Evolutionary conservation across 2,888 invertebrate species (phyloP), one percentile per base, ranked within the genome.

Genomic region (Cryptocephalus moraei): DNA sequence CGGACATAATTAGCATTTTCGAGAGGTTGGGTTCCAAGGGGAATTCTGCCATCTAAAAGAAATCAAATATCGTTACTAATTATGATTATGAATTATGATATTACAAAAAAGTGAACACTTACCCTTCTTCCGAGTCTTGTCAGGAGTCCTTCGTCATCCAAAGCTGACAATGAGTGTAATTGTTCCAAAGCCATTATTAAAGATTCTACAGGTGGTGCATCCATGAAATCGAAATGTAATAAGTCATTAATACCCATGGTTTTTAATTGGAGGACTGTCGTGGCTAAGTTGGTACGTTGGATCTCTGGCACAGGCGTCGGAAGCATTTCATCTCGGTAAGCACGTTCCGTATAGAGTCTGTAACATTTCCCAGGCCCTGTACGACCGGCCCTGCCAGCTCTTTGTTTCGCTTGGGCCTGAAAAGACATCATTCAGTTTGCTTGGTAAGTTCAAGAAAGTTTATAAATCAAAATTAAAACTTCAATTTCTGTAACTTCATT

Each of bases 241-340:
- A 99, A 75, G 73, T 99, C 97, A 68, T 99, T 97, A 61, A 99
- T 99, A 31, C 99, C 99, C 97, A 99, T 97, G 0, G 97, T 96
- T 71, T 99, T 99, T 33, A 99, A 73, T 61, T 96, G 95, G 10
- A 99, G 72, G 34, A 95, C 90, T 0, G 96, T 97, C 10, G 91
- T 90, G 1, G 96, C 96, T 59, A 99, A 77, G 75, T 99, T 99
- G 1, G 97, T 97, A 32, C 99, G 80, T 70, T 99, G 97, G 63
- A 99, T 99, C 76, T 99, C 99, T 0, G 99, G 99, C 32, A 99
- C 96, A 1, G 94, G 94, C 3, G 94, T 94, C 2, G 94, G 90
- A 58, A 97, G 70, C 99, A 99, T 99, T 76, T 99, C 99, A 71
- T 99, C 97, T 41, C 95, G 76, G 74, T 95, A 99, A 0, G 99